Evolutionary conservation across 2,797 vertebrate species (phyloP).

Genomic region (Molossus molossus): DNA sequence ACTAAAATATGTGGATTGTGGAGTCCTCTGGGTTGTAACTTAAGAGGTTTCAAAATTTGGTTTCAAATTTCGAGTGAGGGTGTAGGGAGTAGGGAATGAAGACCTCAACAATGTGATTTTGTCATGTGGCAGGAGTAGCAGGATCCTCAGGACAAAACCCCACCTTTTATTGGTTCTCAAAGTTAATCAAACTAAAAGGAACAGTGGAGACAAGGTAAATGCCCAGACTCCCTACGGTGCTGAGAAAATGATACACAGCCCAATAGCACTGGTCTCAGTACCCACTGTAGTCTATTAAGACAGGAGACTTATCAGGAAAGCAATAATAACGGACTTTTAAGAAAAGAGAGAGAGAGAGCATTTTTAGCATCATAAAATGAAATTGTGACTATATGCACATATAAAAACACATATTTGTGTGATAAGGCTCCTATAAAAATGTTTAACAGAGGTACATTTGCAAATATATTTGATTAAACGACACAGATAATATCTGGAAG

Average conservation of each 20-base stretch:
- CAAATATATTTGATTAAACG: constrained; percentile 46
- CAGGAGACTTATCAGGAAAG: constrained; percentile 43
- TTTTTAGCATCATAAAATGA: constrained; percentile 50
- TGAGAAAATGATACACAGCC: not conserved
- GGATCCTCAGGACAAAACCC: not conserved
- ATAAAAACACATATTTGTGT: constrained; percentile 35
- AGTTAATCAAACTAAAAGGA: not conserved
- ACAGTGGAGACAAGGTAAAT: not conserved
- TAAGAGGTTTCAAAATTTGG: not conserved
- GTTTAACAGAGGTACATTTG: not conserved
- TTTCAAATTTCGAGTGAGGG: constrained; percentile 42
- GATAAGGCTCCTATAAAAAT: constrained; percentile 4
- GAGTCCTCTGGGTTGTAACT: constrained; percentile 15
- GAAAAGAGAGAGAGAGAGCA: not conserved
- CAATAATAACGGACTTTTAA: not conserved
- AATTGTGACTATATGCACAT: not conserved
- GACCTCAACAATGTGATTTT: not conserved
- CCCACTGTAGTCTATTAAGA: not conserved
- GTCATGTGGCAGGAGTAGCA: not conserved
- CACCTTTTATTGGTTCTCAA: not conserved
- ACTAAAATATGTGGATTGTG: constrained; percentile 49
- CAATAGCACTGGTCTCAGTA: not conserved
- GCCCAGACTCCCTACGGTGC: not conserved
- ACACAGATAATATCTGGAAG: constrained; percentile 14
- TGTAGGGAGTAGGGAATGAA: not conserved